A percentile compares a stretch with the other conserved stretches of the same genome.
Evolutionary conservation across 2,113 vertebrate genomes (phyloP).

Genomic region (Larimichthys crocea): DNA sequence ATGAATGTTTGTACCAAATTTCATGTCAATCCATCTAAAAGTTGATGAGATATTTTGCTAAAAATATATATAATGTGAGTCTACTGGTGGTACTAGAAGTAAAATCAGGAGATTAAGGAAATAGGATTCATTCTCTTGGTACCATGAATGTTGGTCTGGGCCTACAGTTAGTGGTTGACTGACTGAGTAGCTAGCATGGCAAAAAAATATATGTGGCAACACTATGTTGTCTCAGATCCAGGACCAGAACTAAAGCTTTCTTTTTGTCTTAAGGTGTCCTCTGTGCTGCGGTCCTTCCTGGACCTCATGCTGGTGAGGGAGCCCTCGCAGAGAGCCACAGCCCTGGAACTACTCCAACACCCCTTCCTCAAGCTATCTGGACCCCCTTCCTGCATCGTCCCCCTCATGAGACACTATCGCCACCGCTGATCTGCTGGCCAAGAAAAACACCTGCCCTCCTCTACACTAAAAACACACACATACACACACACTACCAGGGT

Average conservation of each 20-base stretch:
- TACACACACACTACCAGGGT: slow-evolving; percentile 65
- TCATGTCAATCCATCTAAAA: background rate
- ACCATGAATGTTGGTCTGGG: background rate
- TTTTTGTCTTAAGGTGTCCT: slow-evolving; percentile 87
- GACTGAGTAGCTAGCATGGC: no score
- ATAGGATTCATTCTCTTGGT: background rate
- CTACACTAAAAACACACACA: slow-evolving; percentile 43
- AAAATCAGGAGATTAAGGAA: no score
- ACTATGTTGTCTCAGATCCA: no score
- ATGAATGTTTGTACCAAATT: background rate
- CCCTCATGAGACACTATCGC: slow-evolving; percentile 98
- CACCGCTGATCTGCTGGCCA: slow-evolving; percentile 86
- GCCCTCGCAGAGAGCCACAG: slow-evolving; percentile 94
- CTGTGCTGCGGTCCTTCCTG: slow-evolving; percentile 92
- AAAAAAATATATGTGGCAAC: no score
- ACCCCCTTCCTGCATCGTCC: slow-evolving; percentile 95
- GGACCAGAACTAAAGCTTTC: background rate
- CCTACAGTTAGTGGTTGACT: background rate
- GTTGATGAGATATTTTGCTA: background rate
- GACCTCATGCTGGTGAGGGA: slow-evolving; percentile 98
- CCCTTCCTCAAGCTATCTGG: slow-evolving; percentile 95
- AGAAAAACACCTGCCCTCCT: slow-evolving; percentile 21
- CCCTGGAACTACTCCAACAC: slow-evolving; percentile 93
- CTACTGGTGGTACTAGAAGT: no score
- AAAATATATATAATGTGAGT: background rate